These are phyloP conservation scores for Erebia epiphron DNA, from an alignment of 2,888 invertebrate species.

Conservation along the genomic window DNA sequence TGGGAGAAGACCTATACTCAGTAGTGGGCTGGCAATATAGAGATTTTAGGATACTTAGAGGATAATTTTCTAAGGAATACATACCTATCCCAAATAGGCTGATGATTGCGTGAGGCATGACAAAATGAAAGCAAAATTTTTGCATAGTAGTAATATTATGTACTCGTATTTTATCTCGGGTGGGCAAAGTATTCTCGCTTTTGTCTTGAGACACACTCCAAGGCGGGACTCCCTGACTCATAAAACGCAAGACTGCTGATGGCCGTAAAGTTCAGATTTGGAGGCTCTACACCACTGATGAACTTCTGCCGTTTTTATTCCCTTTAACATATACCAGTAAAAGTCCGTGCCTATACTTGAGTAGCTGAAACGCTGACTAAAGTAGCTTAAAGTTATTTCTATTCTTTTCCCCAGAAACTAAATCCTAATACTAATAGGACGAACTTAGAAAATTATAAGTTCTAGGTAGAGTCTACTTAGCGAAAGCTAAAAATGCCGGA, in stretches of 20 bases:
- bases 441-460: no score
- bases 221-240: slow-evolving; percentile 41
- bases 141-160: no score
- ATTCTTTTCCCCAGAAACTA: neutral
- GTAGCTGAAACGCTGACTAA: neutral
- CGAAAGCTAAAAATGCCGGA: no score
- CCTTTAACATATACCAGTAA: slow-evolving; percentile 39
- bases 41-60: no score
- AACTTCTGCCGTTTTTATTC: slow-evolving; percentile 49
- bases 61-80: no score
- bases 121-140: no score
- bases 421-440: neutral
- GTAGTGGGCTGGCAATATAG: no score
- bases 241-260: slow-evolving; percentile 57
- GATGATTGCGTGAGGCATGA: no score
- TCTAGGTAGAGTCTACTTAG: no score
- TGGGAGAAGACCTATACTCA: no score
- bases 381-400: neutral
- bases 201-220: slow-evolving; percentile 37
- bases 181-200: neutral
- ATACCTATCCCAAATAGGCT: no score
- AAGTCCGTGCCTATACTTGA: neutral
- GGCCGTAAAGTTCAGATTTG: slow-evolving; percentile 61
- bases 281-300: slow-evolving; percentile 49
- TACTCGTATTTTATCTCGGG: no score